Conservation (phyloP, 2,888 invertebrate species). For the Synanthedon andrenaeformis region DNA sequence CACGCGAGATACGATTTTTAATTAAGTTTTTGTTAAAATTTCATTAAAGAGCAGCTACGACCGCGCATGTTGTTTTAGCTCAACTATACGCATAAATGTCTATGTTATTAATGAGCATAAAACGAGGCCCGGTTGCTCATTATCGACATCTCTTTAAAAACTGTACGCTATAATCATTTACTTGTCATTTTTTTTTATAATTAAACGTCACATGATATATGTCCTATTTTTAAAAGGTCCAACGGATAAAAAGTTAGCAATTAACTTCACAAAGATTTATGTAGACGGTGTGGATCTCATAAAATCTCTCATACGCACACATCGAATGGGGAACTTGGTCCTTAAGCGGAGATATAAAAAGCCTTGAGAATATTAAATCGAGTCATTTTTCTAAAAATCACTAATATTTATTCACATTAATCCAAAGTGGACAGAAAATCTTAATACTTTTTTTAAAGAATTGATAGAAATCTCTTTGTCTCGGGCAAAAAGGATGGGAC, state of each 20-base stretch:
- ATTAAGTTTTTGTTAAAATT: slow-evolving; percentile 70
- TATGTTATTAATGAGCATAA: slow-evolving; percentile 58
- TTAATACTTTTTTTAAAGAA: too few relatives aligned
- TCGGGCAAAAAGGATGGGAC: too few relatives aligned
- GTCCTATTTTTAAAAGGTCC: not conserved
- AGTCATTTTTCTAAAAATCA: too few relatives aligned
- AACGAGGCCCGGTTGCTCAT: slow-evolving; percentile 28
- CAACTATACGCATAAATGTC: slow-evolving; percentile 50
- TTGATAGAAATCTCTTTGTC: too few relatives aligned
- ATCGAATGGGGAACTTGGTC: too few relatives aligned
- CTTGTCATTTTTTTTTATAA: slow-evolving; percentile 32
- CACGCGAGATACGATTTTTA: slow-evolving; percentile 68
- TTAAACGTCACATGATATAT: slow-evolving; percentile 16
- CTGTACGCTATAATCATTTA: slow-evolving; percentile 28
- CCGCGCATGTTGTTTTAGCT: slow-evolving; percentile 36
- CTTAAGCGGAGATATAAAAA: too few relatives aligned
- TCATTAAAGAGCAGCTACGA: slow-evolving; percentile 53
- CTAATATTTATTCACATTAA: too few relatives aligned
- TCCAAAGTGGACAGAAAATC: too few relatives aligned
- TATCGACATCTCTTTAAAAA: slow-evolving; percentile 40
- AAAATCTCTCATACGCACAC: not conserved
- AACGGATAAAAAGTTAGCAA: slow-evolving; percentile 38
- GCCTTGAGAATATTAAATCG: too few relatives aligned
- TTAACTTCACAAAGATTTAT: slow-evolving; percentile 3
- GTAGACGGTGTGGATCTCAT: not conserved